phyloP scores from a whole-genome alignment of 1,140 invertebrate genomes.

The Neoseiulus cucumeris region DNA sequence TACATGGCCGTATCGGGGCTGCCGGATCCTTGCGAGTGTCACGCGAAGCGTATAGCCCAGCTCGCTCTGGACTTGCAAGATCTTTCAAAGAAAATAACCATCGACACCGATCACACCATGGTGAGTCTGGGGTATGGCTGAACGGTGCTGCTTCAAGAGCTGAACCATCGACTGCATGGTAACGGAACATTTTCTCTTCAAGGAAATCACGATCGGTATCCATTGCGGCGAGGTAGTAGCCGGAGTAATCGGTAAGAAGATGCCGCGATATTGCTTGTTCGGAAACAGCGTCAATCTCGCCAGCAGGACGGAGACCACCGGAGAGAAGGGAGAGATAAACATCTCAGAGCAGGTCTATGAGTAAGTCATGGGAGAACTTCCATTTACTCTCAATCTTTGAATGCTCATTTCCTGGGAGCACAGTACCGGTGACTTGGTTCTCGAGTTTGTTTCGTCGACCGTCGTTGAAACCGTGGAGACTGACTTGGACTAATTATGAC shows the following conservation, averaged over 20 bases:
- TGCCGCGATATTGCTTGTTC: constrained; percentile 92
- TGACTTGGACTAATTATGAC: background rate
- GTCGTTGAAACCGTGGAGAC: background rate
- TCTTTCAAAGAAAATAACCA: constrained; percentile 57
- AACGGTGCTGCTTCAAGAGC: too few species aligned
- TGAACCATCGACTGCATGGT: too few species aligned
- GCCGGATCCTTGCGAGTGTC: constrained; percentile 69
- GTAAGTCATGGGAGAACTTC: too few species aligned
- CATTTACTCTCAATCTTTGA: too few species aligned
- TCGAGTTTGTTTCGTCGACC: background rate
- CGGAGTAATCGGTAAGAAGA: constrained; percentile 83
- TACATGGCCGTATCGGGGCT: constrained; percentile 97
- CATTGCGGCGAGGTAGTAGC: constrained; percentile 89
- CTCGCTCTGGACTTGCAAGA: constrained; percentile 92
- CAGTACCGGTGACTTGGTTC: background rate
- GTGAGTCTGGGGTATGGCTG: too few species aligned
- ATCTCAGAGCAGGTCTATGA: constrained; percentile 80
- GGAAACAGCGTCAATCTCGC: constrained; percentile 91
- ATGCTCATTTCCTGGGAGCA: too few species aligned
- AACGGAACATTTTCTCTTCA: too few species aligned
- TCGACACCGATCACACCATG: constrained; percentile 55
- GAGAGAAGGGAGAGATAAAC: constrained; percentile 70
- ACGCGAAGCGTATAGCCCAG: constrained; percentile 76
- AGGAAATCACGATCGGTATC: constrained; percentile 88
- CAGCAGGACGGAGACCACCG: constrained; percentile 82